These are phyloP conservation scores for Mythimna pallens DNA, from an alignment of 2,888 invertebrate species.

Conservation along the genomic window DNA sequence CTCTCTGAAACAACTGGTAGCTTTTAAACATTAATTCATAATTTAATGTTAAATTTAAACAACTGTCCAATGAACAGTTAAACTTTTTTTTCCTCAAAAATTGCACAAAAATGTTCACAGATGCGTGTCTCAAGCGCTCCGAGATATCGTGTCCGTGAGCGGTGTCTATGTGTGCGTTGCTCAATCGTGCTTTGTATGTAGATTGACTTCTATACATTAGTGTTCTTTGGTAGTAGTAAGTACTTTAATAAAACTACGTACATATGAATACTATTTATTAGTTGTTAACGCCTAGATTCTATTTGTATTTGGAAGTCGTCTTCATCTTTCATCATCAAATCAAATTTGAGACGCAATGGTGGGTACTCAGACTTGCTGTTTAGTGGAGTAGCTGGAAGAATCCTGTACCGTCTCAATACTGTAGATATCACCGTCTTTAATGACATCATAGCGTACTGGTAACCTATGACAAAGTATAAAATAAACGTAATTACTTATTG, in stretches of 20 bases:
- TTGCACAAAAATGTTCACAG: no score
- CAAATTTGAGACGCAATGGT: conserved; percentile 41
- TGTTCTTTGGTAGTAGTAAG: no score
- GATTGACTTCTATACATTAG: no score
- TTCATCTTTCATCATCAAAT: conserved; percentile 55
- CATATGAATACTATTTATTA: background rate
- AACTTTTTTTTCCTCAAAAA: no score
- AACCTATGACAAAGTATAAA: conserved; percentile 52
- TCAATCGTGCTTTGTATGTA: no score
- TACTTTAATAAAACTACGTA: background rate
- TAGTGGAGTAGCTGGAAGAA: conserved; percentile 34
- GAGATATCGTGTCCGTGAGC: no score
- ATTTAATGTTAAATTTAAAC: no score
- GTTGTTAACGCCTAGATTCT: conserved; percentile 26
- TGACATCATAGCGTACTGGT: conserved; percentile 64
- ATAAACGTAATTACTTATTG: background rate
- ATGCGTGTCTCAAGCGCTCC: no score
- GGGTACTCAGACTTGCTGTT: background rate
- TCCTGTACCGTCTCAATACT: conserved; percentile 61
- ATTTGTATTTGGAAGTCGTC: conserved; percentile 35
- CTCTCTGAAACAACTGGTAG: no score
- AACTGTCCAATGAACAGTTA: no score
- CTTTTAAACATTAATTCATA: no score
- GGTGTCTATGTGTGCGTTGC: no score
- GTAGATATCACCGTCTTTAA: conserved; percentile 68